Base-by-base conservation (phyloP, 2,888 invertebrate genomes). In the Cloeon dipterum region DNA sequence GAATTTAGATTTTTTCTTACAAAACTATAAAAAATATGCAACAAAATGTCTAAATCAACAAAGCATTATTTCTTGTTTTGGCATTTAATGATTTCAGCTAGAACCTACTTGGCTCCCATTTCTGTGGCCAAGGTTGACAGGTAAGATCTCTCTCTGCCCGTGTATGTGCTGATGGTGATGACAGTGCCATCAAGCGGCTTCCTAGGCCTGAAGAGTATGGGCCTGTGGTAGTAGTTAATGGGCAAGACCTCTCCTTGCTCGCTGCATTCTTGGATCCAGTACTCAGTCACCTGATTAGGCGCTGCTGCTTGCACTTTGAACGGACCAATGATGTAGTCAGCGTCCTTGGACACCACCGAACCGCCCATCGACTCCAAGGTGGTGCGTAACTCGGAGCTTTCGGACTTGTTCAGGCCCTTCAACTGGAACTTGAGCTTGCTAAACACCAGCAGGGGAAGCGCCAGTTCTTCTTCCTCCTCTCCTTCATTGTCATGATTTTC, bases 101-200 rank as follows among this genome's bases (percentile, higher is more conserved):
- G n/a, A 5, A 41, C 47, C 50, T 49, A 74, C 73, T 57, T 60
- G 3, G 81, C 86, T 2, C 88, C 86, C 10, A 88, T 55, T 20
- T 66, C 54, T 44, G 67, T 66, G 2, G 76, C 74, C 26, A 88
- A 54, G 23, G 68, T 63, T 39, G 70, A 68, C 1, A 89, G 59
- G 48, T 74, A 85, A 17, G 66, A 66, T 19, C 85, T 59, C 56
- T 88, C 85, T 7, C 66, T 59, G 0, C 72, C 72, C 10, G 63
- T 57, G 52, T 82, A 88, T 0, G 74, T 71, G 46, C 83, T 86
- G 43, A 85, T 66, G 8, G 79, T 75, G 38, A 86, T 66, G 0
- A 82, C 78, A 47, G 79, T 78, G 32, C 68, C 71, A 1, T 52
- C 46, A 16, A 89, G 55, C 0, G 71, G 73, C 37, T 57, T 54